These are phyloP conservation scores for Gymnothorax reevesii DNA, from an alignment of 2,797 vertebrate species.

Conservation along the genomic window DNA sequence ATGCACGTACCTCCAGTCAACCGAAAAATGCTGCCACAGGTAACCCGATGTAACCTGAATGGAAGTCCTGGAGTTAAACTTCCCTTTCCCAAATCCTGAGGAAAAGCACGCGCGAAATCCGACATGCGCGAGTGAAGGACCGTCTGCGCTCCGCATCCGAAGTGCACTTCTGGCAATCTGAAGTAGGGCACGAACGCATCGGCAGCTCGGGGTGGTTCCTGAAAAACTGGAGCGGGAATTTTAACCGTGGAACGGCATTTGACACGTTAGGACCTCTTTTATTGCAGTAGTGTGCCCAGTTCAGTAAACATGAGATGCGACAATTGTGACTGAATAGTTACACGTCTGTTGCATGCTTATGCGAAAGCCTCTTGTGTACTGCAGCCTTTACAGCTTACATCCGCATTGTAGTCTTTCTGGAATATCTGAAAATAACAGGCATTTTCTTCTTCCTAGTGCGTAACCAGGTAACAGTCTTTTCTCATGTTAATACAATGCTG, in stretches of 20 bases:
- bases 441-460: neutral
- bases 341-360: neutral
- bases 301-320: neutral
- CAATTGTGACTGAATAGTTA: neutral
- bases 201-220: neutral
- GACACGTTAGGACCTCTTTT: too few relatives aligned
- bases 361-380: neutral
- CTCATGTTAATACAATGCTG: neutral
- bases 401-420: neutral
- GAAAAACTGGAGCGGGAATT: constrained; percentile 20
- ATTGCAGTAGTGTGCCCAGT: neutral
- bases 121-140: neutral
- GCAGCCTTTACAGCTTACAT: neutral
- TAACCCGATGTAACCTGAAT: neutral
- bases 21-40: neutral
- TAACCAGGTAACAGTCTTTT: constrained; percentile 14
- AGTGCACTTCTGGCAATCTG: constrained; percentile 4
- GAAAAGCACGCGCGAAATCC: neutral
- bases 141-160: neutral
- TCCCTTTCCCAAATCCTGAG: neutral
- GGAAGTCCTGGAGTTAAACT: neutral
- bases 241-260: neutral
- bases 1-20: neutral
- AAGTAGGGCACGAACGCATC: constrained; percentile 4
- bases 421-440: constrained; percentile 12